These are phyloP conservation scores for Catostomus latipinnis DNA, from an alignment of 2,797 vertebrate species.

Conservation along the genomic window DNA sequence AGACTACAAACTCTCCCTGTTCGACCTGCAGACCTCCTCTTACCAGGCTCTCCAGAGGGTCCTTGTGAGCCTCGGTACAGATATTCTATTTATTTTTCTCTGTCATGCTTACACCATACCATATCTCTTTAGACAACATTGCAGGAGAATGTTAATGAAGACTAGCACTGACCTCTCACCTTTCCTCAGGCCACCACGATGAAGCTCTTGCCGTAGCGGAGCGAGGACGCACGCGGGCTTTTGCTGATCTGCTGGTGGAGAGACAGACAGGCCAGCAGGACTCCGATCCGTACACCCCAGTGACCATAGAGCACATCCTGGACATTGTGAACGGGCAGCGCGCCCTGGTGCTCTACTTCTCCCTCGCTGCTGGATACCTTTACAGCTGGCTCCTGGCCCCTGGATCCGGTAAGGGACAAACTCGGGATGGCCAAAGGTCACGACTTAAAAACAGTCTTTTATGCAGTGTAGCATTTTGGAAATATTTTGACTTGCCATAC, in stretches of 20 bases:
- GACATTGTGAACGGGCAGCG: conserved; percentile 93
- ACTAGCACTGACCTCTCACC: not conserved
- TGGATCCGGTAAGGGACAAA: conserved; percentile 86
- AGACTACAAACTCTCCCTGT: conserved; percentile 93
- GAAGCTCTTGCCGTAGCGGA: conserved; percentile 94
- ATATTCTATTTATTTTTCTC: not conserved
- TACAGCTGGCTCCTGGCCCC: conserved; percentile 99
- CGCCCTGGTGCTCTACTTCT: conserved; percentile 96
- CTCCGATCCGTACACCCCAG: conserved; percentile 92
- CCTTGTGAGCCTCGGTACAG: conserved; percentile 90
- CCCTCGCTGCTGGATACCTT: conserved; percentile 94
- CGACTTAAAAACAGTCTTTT: no score
- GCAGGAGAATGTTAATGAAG: not conserved
- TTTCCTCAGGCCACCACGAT: conserved; percentile 78
- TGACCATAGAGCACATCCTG: conserved; percentile 94
- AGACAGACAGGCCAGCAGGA: conserved; percentile 91
- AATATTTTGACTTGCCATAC: not conserved
- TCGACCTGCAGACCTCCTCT: conserved; percentile 93
- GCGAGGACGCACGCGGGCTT: conserved; percentile 90
- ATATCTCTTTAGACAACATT: not conserved
- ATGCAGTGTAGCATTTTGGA: not conserved
- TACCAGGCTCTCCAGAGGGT: conserved; percentile 96
- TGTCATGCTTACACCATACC: not conserved
- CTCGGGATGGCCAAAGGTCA: not conserved
- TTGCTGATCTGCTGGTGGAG: conserved; percentile 93